These are phyloP conservation scores for Linepithema humile DNA, from an alignment of 1,140 invertebrate species.

Conservation along the genomic window DNA sequence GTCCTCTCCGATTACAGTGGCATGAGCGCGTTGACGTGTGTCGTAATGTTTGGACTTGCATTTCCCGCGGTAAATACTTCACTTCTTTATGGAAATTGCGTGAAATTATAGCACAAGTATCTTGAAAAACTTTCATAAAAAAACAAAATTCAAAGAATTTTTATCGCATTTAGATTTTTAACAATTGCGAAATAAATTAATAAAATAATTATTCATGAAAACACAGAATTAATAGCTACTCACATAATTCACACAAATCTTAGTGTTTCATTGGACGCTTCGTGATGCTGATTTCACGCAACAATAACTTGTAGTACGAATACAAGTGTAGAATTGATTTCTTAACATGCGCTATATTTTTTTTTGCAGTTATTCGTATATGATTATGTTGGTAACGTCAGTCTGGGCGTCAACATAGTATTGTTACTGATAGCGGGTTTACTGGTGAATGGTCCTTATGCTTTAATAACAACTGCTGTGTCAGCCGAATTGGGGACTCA, in stretches of 20 bases:
- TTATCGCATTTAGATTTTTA: not conserved
- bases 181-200: not conserved
- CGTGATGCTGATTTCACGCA: not conserved
- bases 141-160: not conserved
- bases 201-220: not conserved
- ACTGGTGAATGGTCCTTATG: conserved; percentile 97
- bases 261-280: not conserved
- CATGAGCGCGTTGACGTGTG: conserved; percentile 94
- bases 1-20: conserved; percentile 92
- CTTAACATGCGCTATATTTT: not conserved
- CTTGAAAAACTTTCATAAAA: not conserved
- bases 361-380: conserved; percentile 91
- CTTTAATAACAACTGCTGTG: conserved; percentile 97
- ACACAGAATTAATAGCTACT: not conserved
- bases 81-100: not conserved
- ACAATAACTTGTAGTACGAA: not conserved
- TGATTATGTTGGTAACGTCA: conserved; percentile 88
- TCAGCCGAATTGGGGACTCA: conserved; percentile 97
- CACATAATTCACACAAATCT: not conserved
- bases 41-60: conserved; percentile 91
- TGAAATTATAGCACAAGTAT: not conserved
- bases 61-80: conserved; percentile 90
- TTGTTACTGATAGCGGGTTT: conserved; percentile 92
- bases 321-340: not conserved
- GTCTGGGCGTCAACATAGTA: conserved; percentile 87